These are phyloP conservation scores for Ia io DNA, from an alignment of 2,113 vertebrate genomes.

Conservation along the genomic window DNA sequence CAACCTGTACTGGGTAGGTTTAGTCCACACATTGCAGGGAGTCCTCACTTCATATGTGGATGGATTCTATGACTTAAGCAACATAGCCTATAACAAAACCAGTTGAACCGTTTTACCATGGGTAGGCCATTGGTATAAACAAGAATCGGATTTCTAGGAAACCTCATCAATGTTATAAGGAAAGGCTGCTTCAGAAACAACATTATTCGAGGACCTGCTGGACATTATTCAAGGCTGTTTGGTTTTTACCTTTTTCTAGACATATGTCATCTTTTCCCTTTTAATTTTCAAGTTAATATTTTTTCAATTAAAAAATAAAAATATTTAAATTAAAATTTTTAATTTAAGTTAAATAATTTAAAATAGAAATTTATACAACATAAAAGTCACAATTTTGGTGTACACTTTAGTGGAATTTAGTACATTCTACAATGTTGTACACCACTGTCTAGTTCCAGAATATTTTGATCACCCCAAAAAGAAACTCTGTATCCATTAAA, in stretches of 20 bases:
- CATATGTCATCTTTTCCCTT: not conserved
- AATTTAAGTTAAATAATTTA: not conserved
- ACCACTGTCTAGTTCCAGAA: not conserved
- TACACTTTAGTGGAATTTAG: not conserved
- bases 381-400: not conserved
- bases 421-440: not conserved
- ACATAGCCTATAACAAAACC: no score
- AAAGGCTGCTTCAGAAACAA: no score
- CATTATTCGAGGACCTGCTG: no score
- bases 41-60: no score
- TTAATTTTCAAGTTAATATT: not conserved
- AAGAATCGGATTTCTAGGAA: no score
- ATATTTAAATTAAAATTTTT: not conserved
- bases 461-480: not conserved
- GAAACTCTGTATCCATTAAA: not conserved
- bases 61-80: no score
- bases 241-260: not conserved
- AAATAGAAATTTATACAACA: not conserved
- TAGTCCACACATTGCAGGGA: no score
- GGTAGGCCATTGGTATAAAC: no score
- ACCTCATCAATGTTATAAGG: no score
- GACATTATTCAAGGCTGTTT: no score
- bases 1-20: no score
- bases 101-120: no score
- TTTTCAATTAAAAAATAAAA: not conserved